Evolutionary conservation across 2,113 vertebrate genomes (phyloP).

Genomic region (Chloroceryle aenea): DNA sequence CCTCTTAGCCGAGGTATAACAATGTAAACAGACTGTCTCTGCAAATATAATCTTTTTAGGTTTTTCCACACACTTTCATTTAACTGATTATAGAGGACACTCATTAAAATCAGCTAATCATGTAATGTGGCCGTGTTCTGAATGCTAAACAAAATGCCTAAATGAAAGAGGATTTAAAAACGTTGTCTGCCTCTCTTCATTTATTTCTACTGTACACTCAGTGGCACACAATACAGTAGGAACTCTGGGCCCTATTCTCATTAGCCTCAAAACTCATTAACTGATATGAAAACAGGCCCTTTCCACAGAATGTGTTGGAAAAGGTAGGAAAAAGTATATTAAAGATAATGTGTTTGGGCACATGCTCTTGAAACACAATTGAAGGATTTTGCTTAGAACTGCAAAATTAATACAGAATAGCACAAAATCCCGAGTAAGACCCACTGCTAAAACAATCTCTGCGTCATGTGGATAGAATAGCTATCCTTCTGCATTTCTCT

Average conservation of each 20-base stretch:
- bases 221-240: background rate
- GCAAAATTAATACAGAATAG: background rate
- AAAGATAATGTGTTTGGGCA: background rate
- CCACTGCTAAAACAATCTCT: background rate
- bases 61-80: conserved; percentile 26
- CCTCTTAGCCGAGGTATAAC: conserved; percentile 24
- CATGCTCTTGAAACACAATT: background rate
- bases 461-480: background rate
- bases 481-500: background rate
- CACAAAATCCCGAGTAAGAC: background rate
- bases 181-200: conserved; percentile 23
- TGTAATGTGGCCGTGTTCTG: conserved; percentile 34
- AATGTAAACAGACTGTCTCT: conserved; percentile 25
- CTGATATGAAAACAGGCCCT: background rate
- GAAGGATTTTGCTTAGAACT: background rate
- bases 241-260: conserved; percentile 18
- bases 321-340: background rate
- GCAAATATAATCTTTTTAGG: conserved; percentile 13
- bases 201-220: conserved; percentile 42
- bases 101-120: conserved; percentile 68
- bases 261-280: conserved; percentile 41
- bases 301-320: background rate
- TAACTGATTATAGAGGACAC: conserved; percentile 44
- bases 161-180: conserved; percentile 58
- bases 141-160: conserved; percentile 62